These are phyloP conservation scores for Miniopterus natalensis DNA, from an alignment of 2,113 vertebrate species.

Conservation along the genomic window DNA sequence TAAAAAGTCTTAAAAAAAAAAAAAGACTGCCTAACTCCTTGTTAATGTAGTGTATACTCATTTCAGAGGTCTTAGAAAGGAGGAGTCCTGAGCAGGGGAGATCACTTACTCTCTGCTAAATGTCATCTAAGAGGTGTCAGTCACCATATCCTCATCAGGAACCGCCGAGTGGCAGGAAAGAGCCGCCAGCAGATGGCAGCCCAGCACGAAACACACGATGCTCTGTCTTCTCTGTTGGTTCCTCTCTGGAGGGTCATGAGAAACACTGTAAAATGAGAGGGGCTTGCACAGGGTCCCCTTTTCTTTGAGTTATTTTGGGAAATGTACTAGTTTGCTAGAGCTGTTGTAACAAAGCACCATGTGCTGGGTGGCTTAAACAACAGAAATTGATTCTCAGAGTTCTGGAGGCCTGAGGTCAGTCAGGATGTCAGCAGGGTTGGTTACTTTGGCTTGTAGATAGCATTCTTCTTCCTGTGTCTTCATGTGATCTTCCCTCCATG, in stretches of 20 bases:
- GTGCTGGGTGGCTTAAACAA: not conserved
- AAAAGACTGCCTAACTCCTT: not conserved
- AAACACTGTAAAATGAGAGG: not conserved
- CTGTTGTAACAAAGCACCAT: not conserved
- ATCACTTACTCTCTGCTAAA: rapidly evolving
- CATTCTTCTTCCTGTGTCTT: not conserved
- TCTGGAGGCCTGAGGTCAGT: not conserved
- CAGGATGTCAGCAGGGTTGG: not conserved
- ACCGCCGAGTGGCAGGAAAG: not conserved
- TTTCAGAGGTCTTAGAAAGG: not conserved
- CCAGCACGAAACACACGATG: not conserved
- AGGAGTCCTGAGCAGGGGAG: not conserved
- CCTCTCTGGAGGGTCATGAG: not conserved
- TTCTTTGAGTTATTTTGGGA: not conserved
- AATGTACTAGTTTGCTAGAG: not conserved
- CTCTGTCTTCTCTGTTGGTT: no score
- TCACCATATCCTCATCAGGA: not conserved
- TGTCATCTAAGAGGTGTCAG: not conserved
- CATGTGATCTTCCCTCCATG: not conserved
- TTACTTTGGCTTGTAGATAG: not conserved
- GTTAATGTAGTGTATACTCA: not conserved
- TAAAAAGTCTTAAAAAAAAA: not conserved
- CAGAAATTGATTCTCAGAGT: not conserved
- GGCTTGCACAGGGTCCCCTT: not conserved
- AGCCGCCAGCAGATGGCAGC: not conserved